Conservation (phyloP, 2,113 vertebrate species). For the Seriola dumerili region DNA sequence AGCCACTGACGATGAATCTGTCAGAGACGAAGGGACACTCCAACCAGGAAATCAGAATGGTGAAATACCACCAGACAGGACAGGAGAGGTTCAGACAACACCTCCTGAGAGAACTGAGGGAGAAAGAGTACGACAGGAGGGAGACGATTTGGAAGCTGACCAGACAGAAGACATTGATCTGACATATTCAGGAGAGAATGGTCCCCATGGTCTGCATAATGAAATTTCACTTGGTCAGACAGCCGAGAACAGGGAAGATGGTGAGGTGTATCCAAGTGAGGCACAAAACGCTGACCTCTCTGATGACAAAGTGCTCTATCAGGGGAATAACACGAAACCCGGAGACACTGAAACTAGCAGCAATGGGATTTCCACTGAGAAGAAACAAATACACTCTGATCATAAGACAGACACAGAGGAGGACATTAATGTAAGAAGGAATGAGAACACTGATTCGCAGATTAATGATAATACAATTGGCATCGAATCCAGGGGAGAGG, state of each 20-base stretch:
- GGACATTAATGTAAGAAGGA: not conserved
- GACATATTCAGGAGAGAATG: not conserved
- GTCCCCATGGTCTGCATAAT: not conserved
- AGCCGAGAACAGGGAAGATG: slow-evolving; percentile 1
- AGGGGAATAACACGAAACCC: not conserved
- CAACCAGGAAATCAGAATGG: not conserved
- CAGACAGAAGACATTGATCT: slow-evolving; percentile 1
- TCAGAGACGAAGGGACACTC: not conserved
- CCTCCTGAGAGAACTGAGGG: not conserved
- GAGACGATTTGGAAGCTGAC: not conserved
- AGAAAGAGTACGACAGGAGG: not conserved
- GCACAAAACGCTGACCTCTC: not conserved
- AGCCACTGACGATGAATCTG: not conserved
- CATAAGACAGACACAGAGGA: not conserved
- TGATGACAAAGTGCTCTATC: not conserved
- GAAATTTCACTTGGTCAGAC: not conserved
- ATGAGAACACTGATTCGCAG: slow-evolving; percentile 8
- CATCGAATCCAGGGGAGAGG: not conserved
- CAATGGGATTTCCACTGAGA: not conserved
- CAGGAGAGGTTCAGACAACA: not conserved
- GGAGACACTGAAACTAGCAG: slow-evolving; percentile 7
- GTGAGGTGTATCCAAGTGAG: not conserved
- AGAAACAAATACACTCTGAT: not conserved
- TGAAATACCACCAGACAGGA: not conserved
- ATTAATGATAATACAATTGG: not conserved